Evolutionary conservation across 2,113 vertebrate genomes (phyloP).

Genomic region (Catharus minimus): DNA sequence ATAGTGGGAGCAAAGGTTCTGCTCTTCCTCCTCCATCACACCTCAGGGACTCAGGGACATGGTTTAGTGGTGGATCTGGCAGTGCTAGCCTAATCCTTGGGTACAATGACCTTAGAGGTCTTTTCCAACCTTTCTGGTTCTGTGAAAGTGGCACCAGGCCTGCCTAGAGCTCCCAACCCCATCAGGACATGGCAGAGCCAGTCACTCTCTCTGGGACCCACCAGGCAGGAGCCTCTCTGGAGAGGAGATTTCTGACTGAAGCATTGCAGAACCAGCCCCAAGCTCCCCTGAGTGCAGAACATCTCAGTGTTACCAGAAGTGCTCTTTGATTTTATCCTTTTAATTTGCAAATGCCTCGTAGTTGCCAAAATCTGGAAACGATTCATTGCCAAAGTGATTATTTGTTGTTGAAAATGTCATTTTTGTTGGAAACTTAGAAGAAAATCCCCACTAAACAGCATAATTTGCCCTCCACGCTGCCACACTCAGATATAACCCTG

Average conservation of each 20-base stretch:
- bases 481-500: not conserved
- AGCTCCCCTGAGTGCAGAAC: not conserved
- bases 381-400: not conserved
- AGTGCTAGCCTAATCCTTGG: not conserved
- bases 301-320: not conserved
- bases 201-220: not conserved
- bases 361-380: not conserved
- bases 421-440: not conserved
- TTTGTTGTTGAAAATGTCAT: not conserved
- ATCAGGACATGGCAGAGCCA: not conserved
- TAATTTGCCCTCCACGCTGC: accelerated
- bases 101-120: not conserved
- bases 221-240: not conserved
- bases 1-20: accelerated
- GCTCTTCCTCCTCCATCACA: not conserved
- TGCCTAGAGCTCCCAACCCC: not conserved
- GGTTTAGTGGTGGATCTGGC: too few species aligned
- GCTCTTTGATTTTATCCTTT: not conserved
- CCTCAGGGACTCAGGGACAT: accelerated
- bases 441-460: not conserved
- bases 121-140: not conserved
- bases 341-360: not conserved
- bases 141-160: not conserved
- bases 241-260: not conserved
- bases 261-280: not conserved